A percentile compares a stretch with the other conserved stretches of the same genome.
Conservation (phyloP, 2,113 vertebrate species). For the Sphyrna mokarran region DNA sequence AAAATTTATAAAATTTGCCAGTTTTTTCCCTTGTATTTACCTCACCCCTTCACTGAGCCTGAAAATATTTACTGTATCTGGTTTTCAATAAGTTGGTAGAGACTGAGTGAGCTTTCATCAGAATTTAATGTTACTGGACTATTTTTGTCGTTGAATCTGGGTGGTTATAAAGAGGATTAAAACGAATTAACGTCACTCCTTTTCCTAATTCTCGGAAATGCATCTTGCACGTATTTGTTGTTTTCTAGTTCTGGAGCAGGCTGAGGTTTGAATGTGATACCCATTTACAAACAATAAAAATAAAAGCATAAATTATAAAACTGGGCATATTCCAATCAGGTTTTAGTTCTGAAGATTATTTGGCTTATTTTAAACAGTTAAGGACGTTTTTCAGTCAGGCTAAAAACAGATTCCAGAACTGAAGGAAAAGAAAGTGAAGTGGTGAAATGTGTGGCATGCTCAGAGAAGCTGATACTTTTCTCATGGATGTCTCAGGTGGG, state of each 20-base stretch:
- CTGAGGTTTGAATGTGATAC: not conserved
- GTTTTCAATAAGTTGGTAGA: not conserved
- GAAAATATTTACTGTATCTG: not conserved
- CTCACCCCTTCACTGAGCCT: not conserved
- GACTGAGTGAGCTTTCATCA: not conserved
- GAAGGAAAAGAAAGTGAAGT: not conserved
- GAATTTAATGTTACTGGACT: not conserved
- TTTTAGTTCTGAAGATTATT: not conserved
- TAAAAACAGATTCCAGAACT: not conserved
- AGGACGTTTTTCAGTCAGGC: too few species aligned
- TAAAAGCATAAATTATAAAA: not conserved
- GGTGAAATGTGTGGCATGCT: not conserved
- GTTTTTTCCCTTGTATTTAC: not conserved
- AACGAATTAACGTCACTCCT: constrained; percentile 15
- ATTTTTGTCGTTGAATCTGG: not conserved
- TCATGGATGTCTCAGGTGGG: not conserved
- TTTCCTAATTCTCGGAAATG: constrained; percentile 25
- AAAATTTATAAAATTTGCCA: not conserved
- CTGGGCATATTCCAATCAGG: not conserved
- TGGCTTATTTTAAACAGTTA: not conserved
- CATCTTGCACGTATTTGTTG: not conserved
- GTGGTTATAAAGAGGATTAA: constrained; percentile 29
- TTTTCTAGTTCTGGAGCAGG: not conserved
- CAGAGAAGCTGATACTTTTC: not conserved
- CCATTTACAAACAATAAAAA: not conserved